A percentile compares a stretch with the other conserved stretches of the same genome.
Evolutionary conservation across 37 sponge, comb jelly and placozoan species (phyloP).

Genomic region (Ianthella basta): DNA sequence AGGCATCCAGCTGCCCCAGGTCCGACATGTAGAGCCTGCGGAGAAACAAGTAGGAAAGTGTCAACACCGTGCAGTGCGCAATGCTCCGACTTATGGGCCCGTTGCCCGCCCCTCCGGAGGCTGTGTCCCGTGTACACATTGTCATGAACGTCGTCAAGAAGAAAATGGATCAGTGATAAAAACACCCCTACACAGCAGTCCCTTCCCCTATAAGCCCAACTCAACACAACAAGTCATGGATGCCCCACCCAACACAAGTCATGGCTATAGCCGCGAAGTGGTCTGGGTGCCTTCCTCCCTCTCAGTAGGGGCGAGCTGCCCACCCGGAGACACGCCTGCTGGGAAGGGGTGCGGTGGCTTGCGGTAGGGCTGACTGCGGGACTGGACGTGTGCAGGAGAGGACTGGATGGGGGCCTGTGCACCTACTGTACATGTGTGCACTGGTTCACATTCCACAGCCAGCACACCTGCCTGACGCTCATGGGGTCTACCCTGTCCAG

Average conservation of each 20-base stretch:
- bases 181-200: too few species aligned
- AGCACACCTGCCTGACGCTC: too few species aligned
- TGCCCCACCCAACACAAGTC: neutral
- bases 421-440: constrained; percentile 16
- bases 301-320: neutral
- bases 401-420: constrained; percentile 28
- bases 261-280: neutral
- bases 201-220: too few species aligned
- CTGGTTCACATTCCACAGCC: neutral
- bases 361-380: neutral
- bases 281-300: too few species aligned
- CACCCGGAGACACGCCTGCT: neutral
- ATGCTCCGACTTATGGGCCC: too few species aligned
- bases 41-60: neutral
- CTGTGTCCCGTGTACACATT: too few species aligned
- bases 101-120: too few species aligned
- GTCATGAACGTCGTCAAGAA: too few species aligned
- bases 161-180: too few species aligned
- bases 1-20: constrained; percentile 19
- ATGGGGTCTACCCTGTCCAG: too few species aligned
- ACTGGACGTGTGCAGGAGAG: neutral
- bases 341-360: neutral
- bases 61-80: too few species aligned
- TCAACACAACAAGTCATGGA: too few species aligned
- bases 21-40: constrained; percentile 12